These are phyloP conservation scores for Paradisaea rubra DNA, from an alignment of 2,113 vertebrate species.

Conservation along the genomic window DNA sequence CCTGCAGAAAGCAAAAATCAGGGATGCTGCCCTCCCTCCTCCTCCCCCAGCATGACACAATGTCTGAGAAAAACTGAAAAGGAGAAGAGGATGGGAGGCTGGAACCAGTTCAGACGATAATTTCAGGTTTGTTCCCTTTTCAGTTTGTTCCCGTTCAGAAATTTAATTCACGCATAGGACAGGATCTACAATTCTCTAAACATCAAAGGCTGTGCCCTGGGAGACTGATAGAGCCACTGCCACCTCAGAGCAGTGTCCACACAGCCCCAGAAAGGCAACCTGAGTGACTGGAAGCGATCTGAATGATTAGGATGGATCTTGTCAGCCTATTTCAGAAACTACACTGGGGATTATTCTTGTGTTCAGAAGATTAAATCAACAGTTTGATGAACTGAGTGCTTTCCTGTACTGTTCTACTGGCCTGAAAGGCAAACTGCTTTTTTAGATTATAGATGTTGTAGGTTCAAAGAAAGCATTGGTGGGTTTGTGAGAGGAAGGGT, in stretches of 20 bases:
- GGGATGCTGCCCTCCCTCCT: neutral
- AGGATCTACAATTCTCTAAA: neutral
- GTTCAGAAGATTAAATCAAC: conserved; percentile 14
- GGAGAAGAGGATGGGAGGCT: neutral
- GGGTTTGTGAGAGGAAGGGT: neutral
- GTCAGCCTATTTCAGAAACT: neutral
- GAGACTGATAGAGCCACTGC: neutral
- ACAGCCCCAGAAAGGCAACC: neutral
- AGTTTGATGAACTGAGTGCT: neutral
- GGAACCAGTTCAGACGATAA: neutral
- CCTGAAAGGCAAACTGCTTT: neutral
- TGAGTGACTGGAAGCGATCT: neutral
- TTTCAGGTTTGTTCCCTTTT: neutral
- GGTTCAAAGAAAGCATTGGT: neutral
- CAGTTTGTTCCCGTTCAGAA: neutral
- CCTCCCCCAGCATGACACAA: neutral
- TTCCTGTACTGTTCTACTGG: neutral
- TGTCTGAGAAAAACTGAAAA: neutral
- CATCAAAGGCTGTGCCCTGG: neutral
- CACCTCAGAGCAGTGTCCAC: neutral
- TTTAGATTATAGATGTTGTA: neutral
- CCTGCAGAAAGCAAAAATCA: neutral
- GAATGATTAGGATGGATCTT: neutral
- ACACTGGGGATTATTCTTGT: neutral
- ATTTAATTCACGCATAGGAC: neutral